A percentile compares a stretch with the other conserved stretches of the same genome.
These are phyloP conservation scores for Ornithorhynchus anatinus DNA, from an alignment of 2,113 vertebrate genomes.

Conservation along the genomic window DNA sequence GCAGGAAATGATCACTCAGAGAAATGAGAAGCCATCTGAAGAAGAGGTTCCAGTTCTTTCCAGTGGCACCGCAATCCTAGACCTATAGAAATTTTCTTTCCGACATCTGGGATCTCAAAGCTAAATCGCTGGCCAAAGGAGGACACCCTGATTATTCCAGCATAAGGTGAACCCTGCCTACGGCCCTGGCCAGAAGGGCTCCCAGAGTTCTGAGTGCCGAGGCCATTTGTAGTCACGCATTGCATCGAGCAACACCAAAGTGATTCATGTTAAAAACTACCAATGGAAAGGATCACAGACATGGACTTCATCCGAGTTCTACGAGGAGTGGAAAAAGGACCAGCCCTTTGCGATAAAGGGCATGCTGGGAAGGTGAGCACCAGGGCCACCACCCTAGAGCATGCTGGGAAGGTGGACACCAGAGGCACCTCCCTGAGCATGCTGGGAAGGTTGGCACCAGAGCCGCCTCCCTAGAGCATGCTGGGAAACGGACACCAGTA, in stretches of 20 bases:
- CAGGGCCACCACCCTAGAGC: slow-evolving; percentile 51
- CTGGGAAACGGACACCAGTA: slow-evolving; percentile 33
- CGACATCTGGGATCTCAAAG: slow-evolving; percentile 3
- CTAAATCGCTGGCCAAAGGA: neutral
- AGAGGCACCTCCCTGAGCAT: slow-evolving; percentile 53
- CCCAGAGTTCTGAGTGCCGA: neutral
- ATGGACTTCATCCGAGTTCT: slow-evolving; percentile 45
- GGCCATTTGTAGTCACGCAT: neutral
- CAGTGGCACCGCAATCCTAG: neutral
- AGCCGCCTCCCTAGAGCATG: slow-evolving; percentile 44
- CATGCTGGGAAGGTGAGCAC: slow-evolving; percentile 57
- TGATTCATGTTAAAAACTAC: slow-evolving; percentile 17
- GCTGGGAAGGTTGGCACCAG: slow-evolving; percentile 24
- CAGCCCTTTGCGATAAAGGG: slow-evolving; percentile 58
- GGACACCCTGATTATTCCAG: neutral
- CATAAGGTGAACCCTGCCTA: neutral
- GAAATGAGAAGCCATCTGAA: neutral
- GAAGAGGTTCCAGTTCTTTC: neutral
- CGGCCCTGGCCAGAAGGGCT: neutral
- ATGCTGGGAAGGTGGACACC: slow-evolving; percentile 25
- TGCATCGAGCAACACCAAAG: neutral
- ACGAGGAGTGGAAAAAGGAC: neutral
- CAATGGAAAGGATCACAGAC: slow-evolving; percentile 30
- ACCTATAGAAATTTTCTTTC: neutral
- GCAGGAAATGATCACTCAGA: neutral